Base-by-base conservation (phyloP, 2,888 invertebrate genomes). In the Neria commutata region DNA sequence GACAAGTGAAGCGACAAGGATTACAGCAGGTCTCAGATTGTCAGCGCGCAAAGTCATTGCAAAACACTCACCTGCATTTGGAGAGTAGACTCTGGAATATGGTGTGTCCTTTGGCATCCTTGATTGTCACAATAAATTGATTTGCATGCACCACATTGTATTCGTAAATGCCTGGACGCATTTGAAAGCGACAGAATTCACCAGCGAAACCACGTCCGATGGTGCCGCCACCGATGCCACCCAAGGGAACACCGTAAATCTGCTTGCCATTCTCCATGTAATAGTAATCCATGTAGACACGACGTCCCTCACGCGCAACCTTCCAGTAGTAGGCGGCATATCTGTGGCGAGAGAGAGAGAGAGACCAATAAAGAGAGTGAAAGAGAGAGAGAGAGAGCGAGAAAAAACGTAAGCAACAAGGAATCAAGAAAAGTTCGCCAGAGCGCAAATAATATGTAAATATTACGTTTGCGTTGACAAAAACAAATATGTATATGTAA, bases 171-270 rank as follows among this genome's bases (percentile, higher is more conserved):
- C 96, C 96, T 1, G 97, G 97, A 63, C 88, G 87, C 75, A 98
- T 84, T 79, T 94, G 93, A 80, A 89, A 97, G 56, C 96, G 87
- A 79, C 95, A 95, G 83, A 97, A 97, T 82, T 95, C 95, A 17
- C 97, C 97, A 73, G 89, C 89, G 81, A 88, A 97, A 3, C 96
- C 96, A 54, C 96, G 86, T 2, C 96, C 96, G 71, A 98, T 96
- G 51, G 79, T 81, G 37, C 82, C 82, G 64, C 87, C 85, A 2
- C 94, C 94, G 63, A 94, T 89, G 47, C 92, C 92, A 57, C 94
- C 94, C 66, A 92, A 83, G 2, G 93, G 93, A 25, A 90, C 92
- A 88, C 94, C 94, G 84, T 94, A 95, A 78, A 94, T 94, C 77
- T 91, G 90, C 80, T 91, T 89, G 52, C 91, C 90, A 67, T 85